Evolutionary conservation across 2,888 invertebrate genomes (phyloP).

Genomic region (Aricia artaxerxes): DNA sequence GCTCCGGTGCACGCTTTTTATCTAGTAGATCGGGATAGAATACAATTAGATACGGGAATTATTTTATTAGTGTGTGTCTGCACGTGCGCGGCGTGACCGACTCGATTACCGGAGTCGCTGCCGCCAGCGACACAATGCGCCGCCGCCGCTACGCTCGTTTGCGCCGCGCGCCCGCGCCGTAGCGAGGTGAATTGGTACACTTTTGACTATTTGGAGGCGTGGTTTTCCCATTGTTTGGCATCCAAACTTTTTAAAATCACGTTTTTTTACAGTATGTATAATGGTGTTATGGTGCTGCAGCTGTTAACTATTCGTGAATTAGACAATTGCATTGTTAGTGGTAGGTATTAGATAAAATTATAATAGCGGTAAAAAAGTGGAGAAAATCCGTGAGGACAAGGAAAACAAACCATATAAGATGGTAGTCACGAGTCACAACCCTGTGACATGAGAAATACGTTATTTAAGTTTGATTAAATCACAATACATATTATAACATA

Average conservation of each 20-base stretch:
- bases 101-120: constrained; percentile 67
- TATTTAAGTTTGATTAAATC: too few relatives aligned
- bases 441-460: too few relatives aligned
- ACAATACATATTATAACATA: too few relatives aligned
- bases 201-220: constrained; percentile 23
- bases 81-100: constrained; percentile 79
- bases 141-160: constrained; percentile 58
- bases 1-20: constrained; percentile 67
- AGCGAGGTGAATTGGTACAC: constrained; percentile 61
- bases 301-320: neutral
- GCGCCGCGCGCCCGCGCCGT: constrained; percentile 44
- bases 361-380: neutral
- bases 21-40: constrained; percentile 78
- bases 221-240: constrained; percentile 21
- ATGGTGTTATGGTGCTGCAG: neutral
- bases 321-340: neutral
- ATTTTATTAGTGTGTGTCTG: constrained; percentile 76
- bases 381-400: too few relatives aligned
- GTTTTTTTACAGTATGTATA: neutral
- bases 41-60: constrained; percentile 80
- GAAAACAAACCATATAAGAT: too few relatives aligned
- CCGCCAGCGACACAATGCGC: constrained; percentile 70
- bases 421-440: too few relatives aligned
- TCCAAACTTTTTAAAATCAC: neutral
- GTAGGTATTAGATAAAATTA: neutral